Percentiles rank a stretch among this genome's conserved stretches.
phyloP scores from a whole-genome alignment of 2,113 vertebrate genomes.

The Triplophysa rosa region DNA sequence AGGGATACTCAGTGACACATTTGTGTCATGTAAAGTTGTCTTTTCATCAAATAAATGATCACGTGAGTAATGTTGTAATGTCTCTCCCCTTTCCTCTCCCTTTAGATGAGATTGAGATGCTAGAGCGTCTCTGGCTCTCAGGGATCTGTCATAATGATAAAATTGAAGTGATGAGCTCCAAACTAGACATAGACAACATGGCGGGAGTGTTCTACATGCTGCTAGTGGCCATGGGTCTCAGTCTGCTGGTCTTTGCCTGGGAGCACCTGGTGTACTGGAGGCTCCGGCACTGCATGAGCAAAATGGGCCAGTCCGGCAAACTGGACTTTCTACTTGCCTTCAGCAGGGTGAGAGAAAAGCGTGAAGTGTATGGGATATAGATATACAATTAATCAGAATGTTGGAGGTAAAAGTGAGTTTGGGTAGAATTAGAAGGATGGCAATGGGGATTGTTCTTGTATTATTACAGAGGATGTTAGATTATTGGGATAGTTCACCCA shows the following conservation, averaged over 20 bases:
- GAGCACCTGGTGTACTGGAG: constrained; percentile 90
- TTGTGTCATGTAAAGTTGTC: constrained; percentile 10
- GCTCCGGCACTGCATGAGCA: constrained; percentile 83
- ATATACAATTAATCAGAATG: neutral
- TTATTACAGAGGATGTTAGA: neutral
- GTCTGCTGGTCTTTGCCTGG: constrained; percentile 87
- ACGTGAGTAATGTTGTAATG: neutral
- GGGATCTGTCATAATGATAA: constrained; percentile 93
- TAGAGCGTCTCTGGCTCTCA: constrained; percentile 87
- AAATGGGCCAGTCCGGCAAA: constrained; percentile 79
- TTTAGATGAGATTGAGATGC: constrained; percentile 89
- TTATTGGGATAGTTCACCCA: too few relatives aligned
- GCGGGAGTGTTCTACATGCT: constrained; percentile 92
- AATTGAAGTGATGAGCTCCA: constrained; percentile 92
- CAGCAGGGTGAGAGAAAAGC: constrained; percentile 76
- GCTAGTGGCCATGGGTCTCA: constrained; percentile 89
- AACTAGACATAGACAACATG: constrained; percentile 93
- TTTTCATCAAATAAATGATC: neutral
- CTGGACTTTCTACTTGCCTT: constrained; percentile 87
- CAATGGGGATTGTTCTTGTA: neutral
- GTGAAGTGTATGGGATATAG: neutral
- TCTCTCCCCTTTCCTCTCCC: neutral
- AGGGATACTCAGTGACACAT: constrained; percentile 26
- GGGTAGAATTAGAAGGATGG: neutral
- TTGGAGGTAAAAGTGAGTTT: neutral